Base-by-base conservation (phyloP, 37 sponge, comb jelly and placozoan genomes). In the Halisarca cf. caerulea region DNA sequence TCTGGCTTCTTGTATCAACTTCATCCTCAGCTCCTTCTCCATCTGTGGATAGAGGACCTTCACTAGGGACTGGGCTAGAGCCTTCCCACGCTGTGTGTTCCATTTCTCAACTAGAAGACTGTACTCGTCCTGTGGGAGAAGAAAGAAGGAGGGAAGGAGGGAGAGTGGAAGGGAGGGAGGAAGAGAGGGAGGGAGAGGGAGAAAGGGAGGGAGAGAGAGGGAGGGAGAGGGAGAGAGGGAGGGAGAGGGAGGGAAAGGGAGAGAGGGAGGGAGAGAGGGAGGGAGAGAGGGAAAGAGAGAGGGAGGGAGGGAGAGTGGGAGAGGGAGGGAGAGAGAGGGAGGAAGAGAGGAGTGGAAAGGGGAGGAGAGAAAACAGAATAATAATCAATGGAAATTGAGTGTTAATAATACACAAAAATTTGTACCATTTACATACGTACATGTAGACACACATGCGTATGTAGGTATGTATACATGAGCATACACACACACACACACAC, bases 31-130 rank as follows among this genome's bases (percentile, higher is more conserved):
- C 81, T 98, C 97, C 70, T 94, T 89, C 79, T 89, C 88, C 88
- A 96, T 87, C 59, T 88, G 66, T 2, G 96, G 97, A 75, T 93
- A 98, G 25, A 98, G 90, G 44, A 96, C 87, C 80, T 91, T 91
- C 66, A 92, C 73, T n/a, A 96, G 83, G 34, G 97, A 91, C 20
- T 86, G 87, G 43, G 84, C 78, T 53, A 98, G 85, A 0, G 99
- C 87, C 68, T 93, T 81, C 24, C 88, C 91, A 71, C 99, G 58
- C 85, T 94, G 96, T 15, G 83, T 95, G 86, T 98, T 98, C 99
- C 99, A 98, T 53, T 96, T 96, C 88, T 94, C 89, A 32, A 91
- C 94, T 79, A 92, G 44, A 2, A 83, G 53, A 74, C 96, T 97
- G 79, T 88, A 96, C 85, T 96, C 97, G 87, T 96, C 96, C 95